phyloP scores from a whole-genome alignment of 1,140 invertebrate species.

The Popillia japonica region DNA sequence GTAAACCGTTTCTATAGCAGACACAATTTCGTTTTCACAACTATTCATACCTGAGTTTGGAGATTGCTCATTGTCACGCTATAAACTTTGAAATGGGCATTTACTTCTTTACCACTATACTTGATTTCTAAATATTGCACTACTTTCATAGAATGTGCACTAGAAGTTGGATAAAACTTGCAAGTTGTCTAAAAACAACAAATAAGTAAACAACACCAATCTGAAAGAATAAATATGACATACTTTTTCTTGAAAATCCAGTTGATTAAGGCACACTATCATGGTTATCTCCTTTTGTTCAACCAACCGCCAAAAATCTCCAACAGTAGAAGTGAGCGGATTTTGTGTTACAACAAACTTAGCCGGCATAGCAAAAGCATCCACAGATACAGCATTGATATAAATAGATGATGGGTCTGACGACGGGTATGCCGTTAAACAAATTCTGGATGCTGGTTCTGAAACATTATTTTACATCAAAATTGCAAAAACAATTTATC shows the following conservation, averaged over 20 bases:
- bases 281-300: slow-evolving; percentile 65
- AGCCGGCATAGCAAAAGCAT: slow-evolving; percentile 63
- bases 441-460: slow-evolving; percentile 33
- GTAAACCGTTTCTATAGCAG: no score
- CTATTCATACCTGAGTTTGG: neutral
- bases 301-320: slow-evolving; percentile 71
- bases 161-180: slow-evolving; percentile 44
- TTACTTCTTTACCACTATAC: neutral
- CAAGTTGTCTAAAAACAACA: slow-evolving; percentile 42
- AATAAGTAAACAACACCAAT: slow-evolving; percentile 9
- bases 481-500: no score
- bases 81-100: neutral
- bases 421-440: slow-evolving; percentile 39
- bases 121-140: slow-evolving; percentile 35
- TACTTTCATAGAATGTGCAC: slow-evolving; percentile 41
- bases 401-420: slow-evolving; percentile 60
- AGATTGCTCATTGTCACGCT: neutral
- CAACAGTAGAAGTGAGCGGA: slow-evolving; percentile 63
- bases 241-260: slow-evolving; percentile 49
- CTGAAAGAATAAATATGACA: neutral
- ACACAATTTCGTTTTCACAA: no score
- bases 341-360: slow-evolving; percentile 64
- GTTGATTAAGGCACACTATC: slow-evolving; percentile 65
- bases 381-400: slow-evolving; percentile 72
- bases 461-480: neutral